Conservation (phyloP, 2,113 vertebrate genomes). For the Procavia capensis region DNA sequence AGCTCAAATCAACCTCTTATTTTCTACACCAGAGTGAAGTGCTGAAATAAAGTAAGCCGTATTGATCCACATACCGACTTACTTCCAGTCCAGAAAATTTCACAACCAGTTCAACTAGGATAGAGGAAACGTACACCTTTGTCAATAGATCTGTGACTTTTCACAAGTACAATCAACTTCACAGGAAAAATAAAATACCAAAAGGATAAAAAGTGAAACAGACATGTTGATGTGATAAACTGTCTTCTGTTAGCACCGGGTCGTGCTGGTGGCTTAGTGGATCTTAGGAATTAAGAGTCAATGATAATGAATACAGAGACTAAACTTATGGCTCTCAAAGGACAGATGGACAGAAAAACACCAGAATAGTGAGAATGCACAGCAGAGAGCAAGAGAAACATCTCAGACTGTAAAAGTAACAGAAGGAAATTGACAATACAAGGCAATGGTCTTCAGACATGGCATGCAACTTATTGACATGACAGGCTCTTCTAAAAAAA, state of each 20-base stretch:
- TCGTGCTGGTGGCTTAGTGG: background rate
- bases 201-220: background rate
- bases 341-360: background rate
- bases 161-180: slow-evolving; percentile 25
- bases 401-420: background rate
- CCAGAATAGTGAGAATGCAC: background rate
- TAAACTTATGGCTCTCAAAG: background rate
- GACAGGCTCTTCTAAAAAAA: slow-evolving; percentile 2
- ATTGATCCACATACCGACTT: background rate
- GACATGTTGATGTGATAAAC: background rate
- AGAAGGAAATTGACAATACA: background rate
- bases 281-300: background rate
- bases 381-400: background rate
- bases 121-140: slow-evolving; percentile 1
- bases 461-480: background rate
- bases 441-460: background rate
- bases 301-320: background rate
- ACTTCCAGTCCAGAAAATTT: slow-evolving; percentile 15
- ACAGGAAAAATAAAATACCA: background rate
- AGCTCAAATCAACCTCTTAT: slow-evolving; percentile 68
- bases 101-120: slow-evolving; percentile 8
- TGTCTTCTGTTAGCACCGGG: background rate
- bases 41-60: background rate
- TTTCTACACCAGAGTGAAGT: slow-evolving; percentile 37
- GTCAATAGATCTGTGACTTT: background rate